A percentile compares a stretch with the other conserved stretches of the same genome.
phyloP scores from a whole-genome alignment of 2,888 invertebrate species.

The Lasius platythorax region DNA sequence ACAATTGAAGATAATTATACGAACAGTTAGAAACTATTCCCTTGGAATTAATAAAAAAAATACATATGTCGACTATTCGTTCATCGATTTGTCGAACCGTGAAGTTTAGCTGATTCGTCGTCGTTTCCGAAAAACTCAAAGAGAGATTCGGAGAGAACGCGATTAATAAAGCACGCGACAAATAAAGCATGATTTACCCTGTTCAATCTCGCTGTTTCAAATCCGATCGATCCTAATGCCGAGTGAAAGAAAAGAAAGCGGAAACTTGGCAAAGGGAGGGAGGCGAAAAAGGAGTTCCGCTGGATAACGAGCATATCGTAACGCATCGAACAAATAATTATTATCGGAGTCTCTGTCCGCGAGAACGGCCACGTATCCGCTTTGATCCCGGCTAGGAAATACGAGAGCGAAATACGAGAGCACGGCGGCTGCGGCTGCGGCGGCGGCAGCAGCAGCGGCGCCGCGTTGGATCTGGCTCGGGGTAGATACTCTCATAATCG shows the following conservation, averaged over 20 bases:
- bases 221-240: conserved; percentile 66
- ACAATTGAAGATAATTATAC: not conserved
- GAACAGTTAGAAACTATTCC: not conserved
- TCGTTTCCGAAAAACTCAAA: not conserved
- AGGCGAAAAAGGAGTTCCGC: conserved; percentile 52
- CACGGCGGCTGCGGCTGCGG: conserved; percentile 35
- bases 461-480: conserved; percentile 79
- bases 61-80: not conserved
- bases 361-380: conserved; percentile 76
- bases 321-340: conserved; percentile 82
- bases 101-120: not conserved
- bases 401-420: conserved; percentile 78
- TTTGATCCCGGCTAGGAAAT: conserved; percentile 80
- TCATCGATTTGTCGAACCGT: not conserved
- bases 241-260: conserved; percentile 22
- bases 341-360: conserved; percentile 81
- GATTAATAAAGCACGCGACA: conserved; percentile 13
- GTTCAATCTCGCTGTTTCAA: conserved; percentile 32
- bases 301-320: conserved; percentile 78
- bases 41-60: not conserved
- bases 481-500: conserved; percentile 85
- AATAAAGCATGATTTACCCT: not conserved
- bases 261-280: conserved; percentile 38
- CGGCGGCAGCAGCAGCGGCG: conserved; percentile 14
- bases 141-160: not conserved